Percentiles rank a stretch among this genome's conserved stretches.
phyloP scores from a whole-genome alignment of 2,797 vertebrate genomes.

The Glyptemys insculpta region DNA sequence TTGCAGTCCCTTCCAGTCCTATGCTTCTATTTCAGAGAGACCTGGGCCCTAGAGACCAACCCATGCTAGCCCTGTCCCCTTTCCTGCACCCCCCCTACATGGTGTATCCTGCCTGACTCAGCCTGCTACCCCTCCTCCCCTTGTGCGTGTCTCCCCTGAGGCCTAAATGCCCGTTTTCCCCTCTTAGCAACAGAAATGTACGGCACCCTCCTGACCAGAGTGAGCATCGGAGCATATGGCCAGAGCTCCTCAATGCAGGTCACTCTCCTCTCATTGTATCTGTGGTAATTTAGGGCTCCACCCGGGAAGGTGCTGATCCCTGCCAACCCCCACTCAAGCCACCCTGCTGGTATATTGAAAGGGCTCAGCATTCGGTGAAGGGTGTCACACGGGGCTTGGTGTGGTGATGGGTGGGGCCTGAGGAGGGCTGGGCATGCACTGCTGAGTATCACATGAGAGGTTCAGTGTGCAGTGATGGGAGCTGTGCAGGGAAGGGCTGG shows the following conservation, averaged over 20 bases:
- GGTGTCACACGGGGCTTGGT: too few species aligned
- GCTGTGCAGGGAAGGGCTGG: too few species aligned
- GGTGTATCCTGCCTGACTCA: not conserved
- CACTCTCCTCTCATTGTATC: not conserved
- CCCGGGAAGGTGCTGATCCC: not conserved
- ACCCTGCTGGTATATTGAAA: not conserved
- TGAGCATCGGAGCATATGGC: not conserved
- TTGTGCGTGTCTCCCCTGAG: not conserved
- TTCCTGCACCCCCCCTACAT: not conserved
- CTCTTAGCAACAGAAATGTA: not conserved
- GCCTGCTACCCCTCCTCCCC: not conserved
- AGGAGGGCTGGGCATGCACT: too few species aligned
- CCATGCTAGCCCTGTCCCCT: not conserved
- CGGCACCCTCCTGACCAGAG: not conserved
- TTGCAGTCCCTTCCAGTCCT: not conserved
- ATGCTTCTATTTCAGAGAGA: not conserved
- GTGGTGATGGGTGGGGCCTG: not conserved
- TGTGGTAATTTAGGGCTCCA: not conserved
- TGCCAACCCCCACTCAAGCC: too few species aligned
- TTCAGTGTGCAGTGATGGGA: not conserved
- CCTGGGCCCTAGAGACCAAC: not conserved
- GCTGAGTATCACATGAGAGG: not conserved
- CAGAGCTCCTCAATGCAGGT: not conserved
- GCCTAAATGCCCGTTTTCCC: not conserved
- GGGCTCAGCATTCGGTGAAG: not conserved